Conservation (phyloP, 2,888 invertebrate species). For the Lumbricus terrestris region DNA sequence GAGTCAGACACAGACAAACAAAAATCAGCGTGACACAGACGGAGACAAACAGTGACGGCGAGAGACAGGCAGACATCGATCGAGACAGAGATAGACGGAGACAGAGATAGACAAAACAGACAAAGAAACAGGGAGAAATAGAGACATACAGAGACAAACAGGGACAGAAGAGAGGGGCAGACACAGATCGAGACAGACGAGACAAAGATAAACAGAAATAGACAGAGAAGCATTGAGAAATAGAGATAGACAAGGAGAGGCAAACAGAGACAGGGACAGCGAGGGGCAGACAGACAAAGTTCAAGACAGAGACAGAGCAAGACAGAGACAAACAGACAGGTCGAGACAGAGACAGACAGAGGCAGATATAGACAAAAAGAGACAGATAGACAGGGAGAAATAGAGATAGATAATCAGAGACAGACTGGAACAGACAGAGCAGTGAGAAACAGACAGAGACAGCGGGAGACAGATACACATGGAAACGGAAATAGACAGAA, state of each 20-base stretch:
- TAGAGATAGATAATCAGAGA: neutral
- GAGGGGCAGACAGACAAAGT: neutral
- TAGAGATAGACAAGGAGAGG: too few species aligned
- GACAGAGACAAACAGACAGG: neutral
- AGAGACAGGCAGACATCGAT: neutral
- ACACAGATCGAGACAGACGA: neutral
- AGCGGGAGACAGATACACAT: neutral
- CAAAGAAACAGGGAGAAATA: neutral
- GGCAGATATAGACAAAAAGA: too few species aligned
- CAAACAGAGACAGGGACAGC: neutral
- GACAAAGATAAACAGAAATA: neutral
- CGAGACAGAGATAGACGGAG: neutral
- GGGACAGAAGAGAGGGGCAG: neutral
- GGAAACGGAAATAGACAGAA: neutral
- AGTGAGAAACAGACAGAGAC: neutral
- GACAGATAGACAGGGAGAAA: too few species aligned
- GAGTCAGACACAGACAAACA: neutral
- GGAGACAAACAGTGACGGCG: too few species aligned
- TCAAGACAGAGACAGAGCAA: neutral
- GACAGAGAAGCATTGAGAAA: neutral
- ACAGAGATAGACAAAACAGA: neutral
- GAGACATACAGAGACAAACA: neutral
- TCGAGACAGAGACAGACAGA: too few species aligned
- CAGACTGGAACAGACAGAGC: neutral
- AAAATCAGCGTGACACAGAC: neutral